These are phyloP conservation scores for Cenopis cana DNA, from an alignment of 2,888 invertebrate species.

Conservation along the genomic window DNA sequence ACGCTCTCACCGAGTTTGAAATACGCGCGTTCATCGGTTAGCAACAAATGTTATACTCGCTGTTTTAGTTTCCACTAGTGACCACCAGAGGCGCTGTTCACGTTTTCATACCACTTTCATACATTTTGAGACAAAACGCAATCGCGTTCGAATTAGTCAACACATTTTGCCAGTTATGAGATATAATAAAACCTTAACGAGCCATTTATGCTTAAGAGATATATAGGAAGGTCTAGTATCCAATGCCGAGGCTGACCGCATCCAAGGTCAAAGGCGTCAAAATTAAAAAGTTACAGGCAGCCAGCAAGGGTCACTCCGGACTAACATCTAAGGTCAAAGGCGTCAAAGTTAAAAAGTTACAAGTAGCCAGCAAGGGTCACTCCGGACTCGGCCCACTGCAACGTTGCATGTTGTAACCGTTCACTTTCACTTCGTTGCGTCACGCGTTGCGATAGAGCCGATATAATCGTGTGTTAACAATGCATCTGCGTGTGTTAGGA, in stretches of 20 bases:
- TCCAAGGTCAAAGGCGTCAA: conserved; percentile 6
- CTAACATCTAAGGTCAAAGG: conserved; percentile 47
- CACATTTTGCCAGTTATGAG: too few relatives aligned
- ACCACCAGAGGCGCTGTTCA: too few relatives aligned
- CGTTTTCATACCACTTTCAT: too few relatives aligned
- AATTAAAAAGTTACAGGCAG: conserved; percentile 17
- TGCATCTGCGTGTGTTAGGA: conserved; percentile 40
- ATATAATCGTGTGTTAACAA: conserved; percentile 57
- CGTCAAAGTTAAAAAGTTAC: conserved; percentile 5
- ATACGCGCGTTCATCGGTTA: too few relatives aligned
- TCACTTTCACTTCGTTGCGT: conserved; percentile 80
- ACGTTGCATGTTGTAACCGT: conserved; percentile 75
- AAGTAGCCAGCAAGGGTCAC: conserved; percentile 51
- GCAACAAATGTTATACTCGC: too few relatives aligned
- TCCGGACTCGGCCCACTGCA: conserved; percentile 71
- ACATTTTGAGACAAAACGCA: too few relatives aligned
- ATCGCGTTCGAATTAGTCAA: too few relatives aligned
- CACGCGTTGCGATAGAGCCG: conserved; percentile 51
- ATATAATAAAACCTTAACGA: too few relatives aligned
- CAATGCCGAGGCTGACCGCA: neutral
- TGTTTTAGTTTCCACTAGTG: too few relatives aligned
- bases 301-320: conserved; percentile 54
- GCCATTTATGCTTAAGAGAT: too few relatives aligned
- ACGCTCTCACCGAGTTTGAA: too few relatives aligned
- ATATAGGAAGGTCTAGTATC: neutral